These are phyloP conservation scores for Mastacembelus armatus DNA, from an alignment of 2,797 vertebrate species.

Conservation along the genomic window DNA sequence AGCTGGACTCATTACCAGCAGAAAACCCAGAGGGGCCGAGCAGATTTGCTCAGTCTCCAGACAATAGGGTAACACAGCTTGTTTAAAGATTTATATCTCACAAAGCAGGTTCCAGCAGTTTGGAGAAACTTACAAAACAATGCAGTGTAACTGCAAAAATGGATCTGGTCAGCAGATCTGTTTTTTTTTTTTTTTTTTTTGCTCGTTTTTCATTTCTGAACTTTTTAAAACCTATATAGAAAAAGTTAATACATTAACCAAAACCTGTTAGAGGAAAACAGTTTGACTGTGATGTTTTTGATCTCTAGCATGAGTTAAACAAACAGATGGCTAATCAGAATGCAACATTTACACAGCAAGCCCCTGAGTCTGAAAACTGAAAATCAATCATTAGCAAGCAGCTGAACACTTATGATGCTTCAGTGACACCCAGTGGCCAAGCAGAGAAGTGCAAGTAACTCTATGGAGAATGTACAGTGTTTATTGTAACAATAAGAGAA, in stretches of 20 bases:
- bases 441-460: conserved; percentile 18
- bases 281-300: background rate
- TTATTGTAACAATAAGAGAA: conserved; percentile 70
- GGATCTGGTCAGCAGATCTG: background rate
- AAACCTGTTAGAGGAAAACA: background rate
- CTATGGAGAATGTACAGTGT: conserved; percentile 45
- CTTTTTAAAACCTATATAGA: background rate
- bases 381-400: conserved; percentile 11
- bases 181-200: background rate
- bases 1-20: conserved; percentile 56
- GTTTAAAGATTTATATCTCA: conserved; percentile 5
- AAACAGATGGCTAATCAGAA: conserved; percentile 20
- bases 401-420: conserved; percentile 23
- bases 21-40: conserved; percentile 24
- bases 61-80: conserved; percentile 25
- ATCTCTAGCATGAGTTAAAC: conserved; percentile 11
- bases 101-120: conserved; percentile 9
- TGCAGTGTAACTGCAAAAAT: background rate
- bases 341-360: background rate
- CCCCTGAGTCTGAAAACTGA: background rate
- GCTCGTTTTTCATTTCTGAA: no score
- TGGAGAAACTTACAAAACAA: background rate
- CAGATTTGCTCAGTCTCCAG: conserved; percentile 35
- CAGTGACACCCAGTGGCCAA: conserved; percentile 62
- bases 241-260: background rate